Conservation (phyloP, 2,113 vertebrate genomes). For the Spea bombifrons region DNA sequence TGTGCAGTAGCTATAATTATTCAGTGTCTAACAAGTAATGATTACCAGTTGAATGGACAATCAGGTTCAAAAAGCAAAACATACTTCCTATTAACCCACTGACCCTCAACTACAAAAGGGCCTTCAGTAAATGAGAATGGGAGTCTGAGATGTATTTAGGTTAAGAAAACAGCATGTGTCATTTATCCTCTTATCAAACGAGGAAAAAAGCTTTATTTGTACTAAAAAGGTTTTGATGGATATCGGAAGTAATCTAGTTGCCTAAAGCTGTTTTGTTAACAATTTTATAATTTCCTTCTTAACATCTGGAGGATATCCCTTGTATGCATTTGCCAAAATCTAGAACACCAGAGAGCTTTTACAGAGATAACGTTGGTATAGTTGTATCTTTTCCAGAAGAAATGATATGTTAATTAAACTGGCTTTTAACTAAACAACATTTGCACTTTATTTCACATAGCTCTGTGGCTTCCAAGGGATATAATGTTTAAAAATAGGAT, state of each 20-base stretch:
- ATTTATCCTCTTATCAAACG: conserved; percentile 18
- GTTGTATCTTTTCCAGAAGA: background rate
- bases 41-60: conserved; percentile 1
- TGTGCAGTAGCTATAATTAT: background rate
- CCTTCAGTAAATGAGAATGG: background rate
- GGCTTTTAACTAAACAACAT: background rate
- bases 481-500: too few relatives aligned
- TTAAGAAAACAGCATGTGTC: conserved; percentile 1
- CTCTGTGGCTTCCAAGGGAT: too few relatives aligned
- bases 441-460: background rate
- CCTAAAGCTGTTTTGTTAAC: conserved; percentile 13
- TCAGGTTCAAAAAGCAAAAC: conserved; percentile 29
- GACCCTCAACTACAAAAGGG: conserved; percentile 11
- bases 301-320: conserved; percentile 17
- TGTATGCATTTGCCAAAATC: background rate
- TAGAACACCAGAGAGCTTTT: conserved; percentile 26
- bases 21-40: conserved; percentile 17
- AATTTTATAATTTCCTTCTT: conserved; percentile 36
- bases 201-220: background rate
- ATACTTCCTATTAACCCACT: conserved; percentile 25
- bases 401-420: background rate
- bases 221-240: conserved; percentile 22
- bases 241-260: background rate
- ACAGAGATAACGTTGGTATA: background rate
- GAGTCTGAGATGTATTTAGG: background rate